phyloP scores from a whole-genome alignment of 2,888 invertebrate genomes.

The Copidosoma aretas region DNA sequence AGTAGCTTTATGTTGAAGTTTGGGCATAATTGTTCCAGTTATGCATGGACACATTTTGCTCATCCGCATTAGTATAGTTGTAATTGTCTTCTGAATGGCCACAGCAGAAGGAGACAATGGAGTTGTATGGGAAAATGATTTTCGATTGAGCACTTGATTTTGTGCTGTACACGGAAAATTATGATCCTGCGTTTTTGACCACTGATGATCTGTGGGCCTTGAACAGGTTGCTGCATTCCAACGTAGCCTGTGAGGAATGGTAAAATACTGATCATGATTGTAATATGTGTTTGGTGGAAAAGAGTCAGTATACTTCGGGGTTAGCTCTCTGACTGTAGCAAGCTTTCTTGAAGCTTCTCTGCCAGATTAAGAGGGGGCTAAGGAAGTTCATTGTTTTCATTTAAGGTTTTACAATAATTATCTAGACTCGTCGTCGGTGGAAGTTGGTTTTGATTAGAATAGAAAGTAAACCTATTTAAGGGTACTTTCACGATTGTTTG shows the following conservation, averaged over 20 bases:
- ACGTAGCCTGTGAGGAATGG: slow-evolving; percentile 42
- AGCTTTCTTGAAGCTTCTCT: slow-evolving; percentile 41
- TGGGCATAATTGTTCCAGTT: slow-evolving; percentile 53
- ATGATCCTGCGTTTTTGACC: slow-evolving; percentile 43
- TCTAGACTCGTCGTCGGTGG: slow-evolving; percentile 49
- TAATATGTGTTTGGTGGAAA: slow-evolving; percentile 52
- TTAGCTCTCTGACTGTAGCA: slow-evolving; percentile 45
- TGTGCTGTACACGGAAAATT: slow-evolving; percentile 35
- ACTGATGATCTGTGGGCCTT: slow-evolving; percentile 42
- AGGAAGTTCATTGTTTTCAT: slow-evolving; percentile 53
- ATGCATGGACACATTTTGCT: slow-evolving; percentile 43
- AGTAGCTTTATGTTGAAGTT: slow-evolving; percentile 42
- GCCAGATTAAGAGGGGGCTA: slow-evolving; percentile 44
- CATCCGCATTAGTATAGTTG: slow-evolving; percentile 46
- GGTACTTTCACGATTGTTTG: slow-evolving; percentile 38
- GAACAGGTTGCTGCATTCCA: slow-evolving; percentile 41
- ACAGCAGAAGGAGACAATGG: slow-evolving; percentile 32
- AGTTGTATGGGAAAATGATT: slow-evolving; percentile 40
- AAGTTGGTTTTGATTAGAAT: slow-evolving; percentile 49
- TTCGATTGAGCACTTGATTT: slow-evolving; percentile 40
- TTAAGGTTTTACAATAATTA: slow-evolving; percentile 55
- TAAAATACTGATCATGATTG: slow-evolving; percentile 47
- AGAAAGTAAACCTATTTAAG: slow-evolving; percentile 45
- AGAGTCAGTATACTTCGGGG: slow-evolving; percentile 50
- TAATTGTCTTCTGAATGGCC: slow-evolving; percentile 45